A percentile compares a stretch with the other conserved stretches of the same genome.
Conservation (phyloP, 2,797 vertebrate genomes). For the Xenops minutus region DNA sequence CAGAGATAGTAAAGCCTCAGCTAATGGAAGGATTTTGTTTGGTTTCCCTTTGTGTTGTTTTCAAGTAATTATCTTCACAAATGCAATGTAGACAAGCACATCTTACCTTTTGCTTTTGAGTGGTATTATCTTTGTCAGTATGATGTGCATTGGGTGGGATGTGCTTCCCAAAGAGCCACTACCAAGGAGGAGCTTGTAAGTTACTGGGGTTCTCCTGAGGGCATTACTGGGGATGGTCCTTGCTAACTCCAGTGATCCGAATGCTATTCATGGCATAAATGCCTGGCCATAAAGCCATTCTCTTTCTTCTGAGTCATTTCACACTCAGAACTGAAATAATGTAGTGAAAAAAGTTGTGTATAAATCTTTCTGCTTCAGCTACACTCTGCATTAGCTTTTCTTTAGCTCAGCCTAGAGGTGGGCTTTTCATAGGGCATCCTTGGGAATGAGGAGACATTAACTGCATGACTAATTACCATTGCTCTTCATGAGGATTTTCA, state of each 20-base stretch:
- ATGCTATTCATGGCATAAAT: neutral
- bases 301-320: neutral
- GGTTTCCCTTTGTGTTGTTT: neutral
- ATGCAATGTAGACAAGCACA: neutral
- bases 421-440: neutral
- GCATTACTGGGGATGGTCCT: neutral
- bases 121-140: neutral
- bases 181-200: neutral
- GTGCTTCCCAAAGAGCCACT: neutral
- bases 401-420: neutral
- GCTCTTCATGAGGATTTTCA: neutral
- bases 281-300: neutral
- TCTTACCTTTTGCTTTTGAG: neutral
- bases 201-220: neutral
- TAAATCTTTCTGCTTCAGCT: neutral
- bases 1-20: neutral
- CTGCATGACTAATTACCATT: neutral
- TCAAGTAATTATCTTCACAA: neutral
- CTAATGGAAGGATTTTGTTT: neutral
- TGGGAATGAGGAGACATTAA: neutral
- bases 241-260: fast-evolving
- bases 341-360: neutral
- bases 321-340: neutral
- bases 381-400: neutral
- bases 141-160: neutral